Evolutionary conservation across 2,113 vertebrate species (phyloP), one percentile per base, ranked within the genome.

Genomic region (Eurystomus gularis): DNA sequence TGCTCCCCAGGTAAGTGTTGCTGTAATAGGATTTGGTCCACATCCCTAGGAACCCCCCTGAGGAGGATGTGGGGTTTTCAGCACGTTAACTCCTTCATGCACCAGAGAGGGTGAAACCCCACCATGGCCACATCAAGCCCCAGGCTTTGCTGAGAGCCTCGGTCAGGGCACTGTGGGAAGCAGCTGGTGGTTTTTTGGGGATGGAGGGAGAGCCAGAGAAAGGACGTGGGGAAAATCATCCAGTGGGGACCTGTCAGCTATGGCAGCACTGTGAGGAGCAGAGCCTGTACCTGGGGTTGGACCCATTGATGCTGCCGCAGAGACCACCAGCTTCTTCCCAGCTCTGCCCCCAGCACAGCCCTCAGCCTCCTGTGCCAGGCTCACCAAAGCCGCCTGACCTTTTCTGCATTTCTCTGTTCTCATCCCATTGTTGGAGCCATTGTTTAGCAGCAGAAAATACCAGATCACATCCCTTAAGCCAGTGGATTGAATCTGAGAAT

Each of bases 21-120:
- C 82, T 94, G 60, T 97, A 96, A 94, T 90, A 94, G 94, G 94
- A 95, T 97, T 96, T 96, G 92, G 75, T 95, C 90, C 66, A 82
- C 19, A 2, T 85, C 60, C 29, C 94, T 96, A 85, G 71, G 93
- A 96, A 39, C 51, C 29, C 60, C 80, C 71, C 13, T 2, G 71
- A 90, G 88, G 76, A 86, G 88, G 92, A 94, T 77, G 60, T 94
- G 88, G 85, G 64, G 79, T 78, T 96, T 94, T 92, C 85, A 83
- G 86, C 28, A 2, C 24, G 3, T 96, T 97, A 94, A 91, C 93
- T 93, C 95, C 92, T 93, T 96, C 92, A 82, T 94, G 96, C 82
- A 78, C 82, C 68, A 66, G 57, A 55, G 95, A 93, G 61, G 88
- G 42, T 51, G 82, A 94, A 94, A 82, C 84, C 66, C 75, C 66